Evolutionary conservation across 1,140 invertebrate genomes (phyloP), one percentile per base, ranked within the genome.

Genomic region (Muscidifurax raptorellus): DNA sequence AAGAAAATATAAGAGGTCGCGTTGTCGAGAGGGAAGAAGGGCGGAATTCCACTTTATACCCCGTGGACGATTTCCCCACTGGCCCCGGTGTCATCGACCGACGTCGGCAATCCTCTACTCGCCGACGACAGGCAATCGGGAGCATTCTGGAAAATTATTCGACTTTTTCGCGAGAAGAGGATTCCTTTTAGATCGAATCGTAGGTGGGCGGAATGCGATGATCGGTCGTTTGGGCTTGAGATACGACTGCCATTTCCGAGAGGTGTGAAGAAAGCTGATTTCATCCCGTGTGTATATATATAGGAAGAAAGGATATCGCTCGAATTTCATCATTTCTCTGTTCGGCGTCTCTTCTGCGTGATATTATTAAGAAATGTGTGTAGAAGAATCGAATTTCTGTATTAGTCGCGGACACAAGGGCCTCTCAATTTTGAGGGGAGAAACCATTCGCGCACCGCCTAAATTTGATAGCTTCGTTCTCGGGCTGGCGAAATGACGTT

Each of bases 11-110:
- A 59, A 6, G 30, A 7, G 27, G 47, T 3, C 6, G 75, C 22
- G 30, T 15, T 13, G 40, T 40, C 10, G 47, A 7, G 30, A 66
- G 44, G 36, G 9, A 40, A 40, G 36, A 40, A 9, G 9, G 36
- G 52, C 2, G 40, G 75, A 75, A 66, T 84, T 80, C 13, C 32
- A 84, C 44, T 80, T 67, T 25, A 18, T 18, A 28, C 66, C 44
- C 27, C 7, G 22, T 15, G 36, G 59, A 52, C 74, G 79, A 80
- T 80, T 85, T 76, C 76, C 32, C 75, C 30, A n/a, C 44, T 66
- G 64, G 52, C 52, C 66, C 72, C 47, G 75, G 76, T 79, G 82
- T 72, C 74, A 79, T 83, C 18, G 52, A 25, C 80, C 71, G 71
- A 5, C 44, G 1, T 67, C 0, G 18, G 52, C 44, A 27, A 69